Conservation (phyloP, 2,113 vertebrate genomes). For the Mormoops blainvillei region DNA sequence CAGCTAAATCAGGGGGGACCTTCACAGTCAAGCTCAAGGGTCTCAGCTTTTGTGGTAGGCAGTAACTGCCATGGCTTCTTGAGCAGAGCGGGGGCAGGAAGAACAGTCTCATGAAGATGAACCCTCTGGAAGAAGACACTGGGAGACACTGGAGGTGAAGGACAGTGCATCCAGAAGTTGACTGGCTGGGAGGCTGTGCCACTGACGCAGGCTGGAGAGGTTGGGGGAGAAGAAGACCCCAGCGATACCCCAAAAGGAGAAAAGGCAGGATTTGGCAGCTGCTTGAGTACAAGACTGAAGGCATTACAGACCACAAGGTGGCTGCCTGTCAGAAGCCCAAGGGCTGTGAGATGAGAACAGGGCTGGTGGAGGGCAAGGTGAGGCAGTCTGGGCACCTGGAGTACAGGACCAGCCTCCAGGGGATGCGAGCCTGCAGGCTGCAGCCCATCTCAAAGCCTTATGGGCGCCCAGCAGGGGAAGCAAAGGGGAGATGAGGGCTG, state of each 20-base stretch:
- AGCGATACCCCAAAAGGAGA: too few relatives aligned
- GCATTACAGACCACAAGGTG: neutral
- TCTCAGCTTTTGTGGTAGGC: neutral
- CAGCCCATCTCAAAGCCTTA: neutral
- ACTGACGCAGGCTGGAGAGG: neutral
- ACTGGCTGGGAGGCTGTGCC: neutral
- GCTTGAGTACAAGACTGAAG: neutral
- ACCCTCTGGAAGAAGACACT: neutral
- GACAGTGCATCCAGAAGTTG: neutral
- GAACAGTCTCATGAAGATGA: neutral
- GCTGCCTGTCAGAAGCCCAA: too few relatives aligned
- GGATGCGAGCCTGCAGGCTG: neutral
- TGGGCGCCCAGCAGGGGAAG: neutral
- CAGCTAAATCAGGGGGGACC: neutral
- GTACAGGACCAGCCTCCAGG: neutral
- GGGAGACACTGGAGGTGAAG: too few relatives aligned
- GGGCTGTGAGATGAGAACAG: neutral
- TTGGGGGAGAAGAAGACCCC: neutral
- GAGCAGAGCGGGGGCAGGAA: neutral
- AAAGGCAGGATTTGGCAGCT: neutral
- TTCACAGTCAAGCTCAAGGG: neutral
- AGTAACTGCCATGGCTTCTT: neutral
- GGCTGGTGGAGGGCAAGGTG: too few relatives aligned
- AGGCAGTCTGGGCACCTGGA: rapidly evolving
- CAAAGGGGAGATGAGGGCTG: neutral